These are phyloP conservation scores for Balaeniceps rex DNA, from an alignment of 2,113 vertebrate species.

Conservation along the genomic window DNA sequence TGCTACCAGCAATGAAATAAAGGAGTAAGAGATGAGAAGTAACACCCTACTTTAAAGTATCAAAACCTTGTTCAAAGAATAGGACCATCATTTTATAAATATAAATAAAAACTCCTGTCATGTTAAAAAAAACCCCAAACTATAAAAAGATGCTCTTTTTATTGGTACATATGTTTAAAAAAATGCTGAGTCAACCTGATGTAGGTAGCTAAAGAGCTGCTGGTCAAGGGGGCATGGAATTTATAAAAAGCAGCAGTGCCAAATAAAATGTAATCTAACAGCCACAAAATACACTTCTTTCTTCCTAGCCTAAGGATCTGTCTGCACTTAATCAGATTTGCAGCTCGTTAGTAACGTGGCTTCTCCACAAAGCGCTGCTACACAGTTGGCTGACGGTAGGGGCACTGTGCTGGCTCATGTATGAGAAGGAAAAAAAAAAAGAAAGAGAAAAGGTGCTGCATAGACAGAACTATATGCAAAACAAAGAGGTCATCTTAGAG, in stretches of 20 bases:
- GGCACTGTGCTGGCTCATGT: not conserved
- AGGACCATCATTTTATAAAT: not conserved
- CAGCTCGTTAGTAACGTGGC: not conserved
- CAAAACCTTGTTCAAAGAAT: not conserved
- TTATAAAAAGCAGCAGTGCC: not conserved
- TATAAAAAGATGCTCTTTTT: not conserved
- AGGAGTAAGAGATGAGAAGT: not conserved
- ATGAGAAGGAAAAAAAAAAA: not conserved
- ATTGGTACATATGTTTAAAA: not conserved
- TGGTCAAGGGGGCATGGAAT: not conserved
- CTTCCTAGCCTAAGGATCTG: not conserved
- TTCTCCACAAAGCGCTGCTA: not conserved
- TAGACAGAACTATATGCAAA: not conserved
- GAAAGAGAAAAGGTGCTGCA: not conserved
- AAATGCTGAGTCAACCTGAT: not conserved
- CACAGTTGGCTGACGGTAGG: not conserved
- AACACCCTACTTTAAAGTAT: not conserved
- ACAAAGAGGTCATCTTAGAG: not conserved
- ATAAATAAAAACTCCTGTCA: not conserved
- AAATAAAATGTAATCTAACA: not conserved
- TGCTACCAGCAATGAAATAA: constrained; percentile 42
- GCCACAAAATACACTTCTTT: not conserved
- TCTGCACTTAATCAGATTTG: not conserved
- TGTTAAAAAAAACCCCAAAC: not conserved
- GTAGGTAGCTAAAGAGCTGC: not conserved